phyloP scores from a whole-genome alignment of 2,888 invertebrate species.

The Ormyrus thymus region DNA sequence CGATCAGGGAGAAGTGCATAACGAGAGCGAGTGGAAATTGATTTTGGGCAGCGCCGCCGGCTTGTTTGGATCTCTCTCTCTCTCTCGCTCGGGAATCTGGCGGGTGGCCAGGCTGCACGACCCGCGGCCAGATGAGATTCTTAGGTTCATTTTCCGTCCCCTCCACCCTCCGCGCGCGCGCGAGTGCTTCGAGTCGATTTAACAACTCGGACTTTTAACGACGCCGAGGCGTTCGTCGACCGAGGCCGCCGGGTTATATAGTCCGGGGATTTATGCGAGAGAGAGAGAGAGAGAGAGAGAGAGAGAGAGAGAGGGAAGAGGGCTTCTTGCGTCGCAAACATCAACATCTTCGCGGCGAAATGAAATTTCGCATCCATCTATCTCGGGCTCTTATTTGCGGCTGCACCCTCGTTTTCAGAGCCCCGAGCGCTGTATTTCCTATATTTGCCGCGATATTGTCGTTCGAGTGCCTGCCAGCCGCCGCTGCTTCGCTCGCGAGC shows the following conservation, averaged over 20 bases:
- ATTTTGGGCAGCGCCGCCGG: slow-evolving; percentile 5
- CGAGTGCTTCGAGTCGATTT: slow-evolving; percentile 11
- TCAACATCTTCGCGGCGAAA: neutral
- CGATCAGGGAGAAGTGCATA: neutral
- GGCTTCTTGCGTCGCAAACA: neutral
- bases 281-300: no score
- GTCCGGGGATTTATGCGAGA: neutral
- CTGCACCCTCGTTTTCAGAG: no score
- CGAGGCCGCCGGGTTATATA: neutral
- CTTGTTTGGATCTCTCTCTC: slow-evolving; percentile 7
- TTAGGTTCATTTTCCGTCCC: slow-evolving; percentile 8
- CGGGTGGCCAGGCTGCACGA: slow-evolving; percentile 29
- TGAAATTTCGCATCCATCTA: no score
- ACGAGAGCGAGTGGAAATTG: slow-evolving; percentile 23
- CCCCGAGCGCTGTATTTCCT: no score
- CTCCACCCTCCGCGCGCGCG: neutral
- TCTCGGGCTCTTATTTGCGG: no score
- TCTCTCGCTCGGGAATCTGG: slow-evolving; percentile 19
- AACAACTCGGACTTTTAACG: slow-evolving; percentile 33
- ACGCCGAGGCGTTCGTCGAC: slow-evolving; percentile 29
- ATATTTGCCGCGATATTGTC: no score
- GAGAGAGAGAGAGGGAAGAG: neutral
- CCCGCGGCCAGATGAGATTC: slow-evolving; percentile 35
- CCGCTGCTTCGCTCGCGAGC: no score
- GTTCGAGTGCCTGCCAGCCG: no score